These are phyloP conservation scores for Anneissia japonica DNA, from an alignment of 35 echinoderm and acorn worm species.

Conservation along the genomic window DNA sequence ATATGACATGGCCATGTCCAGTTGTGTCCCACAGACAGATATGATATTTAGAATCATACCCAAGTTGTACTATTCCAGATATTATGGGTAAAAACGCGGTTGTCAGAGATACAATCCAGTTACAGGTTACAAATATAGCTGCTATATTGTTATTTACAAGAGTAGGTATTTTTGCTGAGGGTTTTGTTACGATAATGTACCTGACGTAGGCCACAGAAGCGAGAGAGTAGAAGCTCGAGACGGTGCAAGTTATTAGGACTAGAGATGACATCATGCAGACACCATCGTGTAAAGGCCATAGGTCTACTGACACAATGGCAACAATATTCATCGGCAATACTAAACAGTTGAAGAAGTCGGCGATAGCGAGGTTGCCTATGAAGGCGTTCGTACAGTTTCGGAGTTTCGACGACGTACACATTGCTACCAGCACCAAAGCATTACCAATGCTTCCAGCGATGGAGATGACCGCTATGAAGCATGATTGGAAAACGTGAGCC, in stretches of 20 bases:
- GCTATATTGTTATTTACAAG: not conserved
- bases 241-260: conserved; percentile 71
- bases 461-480: conserved; percentile 57
- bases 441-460: conserved; percentile 67
- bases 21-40: not conserved
- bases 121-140: not conserved
- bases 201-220: conserved; percentile 72
- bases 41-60: not conserved
- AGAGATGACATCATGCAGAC: conserved; percentile 64
- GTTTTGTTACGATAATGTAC: conserved; percentile 60
- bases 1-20: not conserved
- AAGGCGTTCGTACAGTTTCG: conserved; percentile 79
- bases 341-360: conserved; percentile 63
- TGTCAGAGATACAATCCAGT: not conserved
- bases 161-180: not conserved
- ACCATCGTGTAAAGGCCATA: conserved; percentile 57
- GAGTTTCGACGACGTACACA: conserved; percentile 58
- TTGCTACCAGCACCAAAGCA: conserved; percentile 68
- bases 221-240: conserved; percentile 78
- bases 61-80: not conserved
- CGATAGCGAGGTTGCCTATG: conserved; percentile 68
- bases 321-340: conserved; percentile 77
- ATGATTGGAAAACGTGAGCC: conserved; percentile 55
- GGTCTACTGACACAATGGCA: conserved; percentile 51
- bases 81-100: not conserved